Percentiles rank a stretch among this genome's conserved stretches.
phyloP scores from a whole-genome alignment of 2,888 invertebrate genomes.

The Trichopria drosophilae region DNA sequence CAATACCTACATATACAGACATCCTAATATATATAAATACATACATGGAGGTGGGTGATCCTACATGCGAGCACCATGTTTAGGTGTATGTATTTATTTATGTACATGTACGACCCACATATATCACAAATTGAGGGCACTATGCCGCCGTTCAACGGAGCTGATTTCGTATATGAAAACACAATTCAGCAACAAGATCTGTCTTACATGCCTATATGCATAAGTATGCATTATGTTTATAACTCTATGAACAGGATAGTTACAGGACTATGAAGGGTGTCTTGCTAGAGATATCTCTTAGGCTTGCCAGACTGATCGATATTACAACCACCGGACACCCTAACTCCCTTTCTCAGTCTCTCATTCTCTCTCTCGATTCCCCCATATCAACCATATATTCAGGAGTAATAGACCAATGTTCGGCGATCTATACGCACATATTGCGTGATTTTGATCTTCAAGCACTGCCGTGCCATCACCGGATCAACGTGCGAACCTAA shows the following conservation, averaged over 20 bases:
- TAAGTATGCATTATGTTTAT: neutral
- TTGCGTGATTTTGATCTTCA: too few species aligned
- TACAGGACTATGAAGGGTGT: conserved; percentile 24
- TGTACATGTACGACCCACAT: conserved; percentile 35
- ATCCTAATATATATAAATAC: too few species aligned
- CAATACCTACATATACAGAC: neutral
- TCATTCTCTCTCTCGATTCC: conserved; percentile 8
- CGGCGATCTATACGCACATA: too few species aligned
- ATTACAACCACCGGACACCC: conserved; percentile 32
- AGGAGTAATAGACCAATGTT: too few species aligned
- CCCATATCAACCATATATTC: conserved; percentile 5
- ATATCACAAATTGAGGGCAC: conserved; percentile 36
- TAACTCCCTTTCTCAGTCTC: conserved; percentile 3
- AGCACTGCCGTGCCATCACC: too few species aligned
- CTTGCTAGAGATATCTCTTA: conserved; percentile 21
- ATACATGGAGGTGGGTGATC: too few species aligned
- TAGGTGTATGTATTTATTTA: too few species aligned
- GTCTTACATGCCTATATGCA: neutral
- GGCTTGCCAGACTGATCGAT: conserved; percentile 32
- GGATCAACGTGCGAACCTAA: too few species aligned
- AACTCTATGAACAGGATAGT: conserved; percentile 1
- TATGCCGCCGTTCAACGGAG: conserved; percentile 28
- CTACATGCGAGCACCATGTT: too few species aligned
- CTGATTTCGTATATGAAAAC: conserved; percentile 17
- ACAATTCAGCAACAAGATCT: conserved; percentile 2